Evolutionary conservation across 2,888 invertebrate genomes (phyloP).

Genomic region (Macrosiphum euphorbiae): DNA sequence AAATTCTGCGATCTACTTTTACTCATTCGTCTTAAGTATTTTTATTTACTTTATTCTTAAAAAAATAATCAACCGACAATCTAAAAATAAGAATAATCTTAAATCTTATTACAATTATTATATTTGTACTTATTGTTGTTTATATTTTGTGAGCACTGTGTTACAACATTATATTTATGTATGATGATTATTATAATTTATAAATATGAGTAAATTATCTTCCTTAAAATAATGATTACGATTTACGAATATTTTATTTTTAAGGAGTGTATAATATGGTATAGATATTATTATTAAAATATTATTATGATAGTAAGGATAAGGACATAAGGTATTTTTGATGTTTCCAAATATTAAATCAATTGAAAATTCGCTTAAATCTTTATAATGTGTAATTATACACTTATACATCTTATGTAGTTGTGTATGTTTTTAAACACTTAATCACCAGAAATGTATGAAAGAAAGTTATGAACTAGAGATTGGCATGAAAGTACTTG

Average conservation of each 20-base stretch:
- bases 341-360: neutral
- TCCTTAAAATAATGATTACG: neutral
- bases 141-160: neutral
- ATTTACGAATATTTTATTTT: neutral
- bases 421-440: neutral
- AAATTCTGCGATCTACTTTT: neutral
- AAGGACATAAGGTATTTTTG: neutral
- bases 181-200: neutral
- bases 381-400: neutral
- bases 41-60: neutral
- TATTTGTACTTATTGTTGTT: neutral
- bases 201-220: neutral
- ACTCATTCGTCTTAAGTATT: neutral
- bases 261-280: neutral
- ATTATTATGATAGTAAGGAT: neutral
- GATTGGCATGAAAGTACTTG: constrained; percentile 34
- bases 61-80: neutral
- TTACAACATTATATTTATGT: neutral
- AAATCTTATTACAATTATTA: neutral
- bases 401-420: neutral
- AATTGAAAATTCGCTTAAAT: neutral
- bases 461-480: constrained; percentile 28
- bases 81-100: neutral
- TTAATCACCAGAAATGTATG: neutral
- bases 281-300: neutral